Base-by-base conservation (phyloP, 2,888 invertebrate species). In the Euspilapteryx auroguttella region DNA sequence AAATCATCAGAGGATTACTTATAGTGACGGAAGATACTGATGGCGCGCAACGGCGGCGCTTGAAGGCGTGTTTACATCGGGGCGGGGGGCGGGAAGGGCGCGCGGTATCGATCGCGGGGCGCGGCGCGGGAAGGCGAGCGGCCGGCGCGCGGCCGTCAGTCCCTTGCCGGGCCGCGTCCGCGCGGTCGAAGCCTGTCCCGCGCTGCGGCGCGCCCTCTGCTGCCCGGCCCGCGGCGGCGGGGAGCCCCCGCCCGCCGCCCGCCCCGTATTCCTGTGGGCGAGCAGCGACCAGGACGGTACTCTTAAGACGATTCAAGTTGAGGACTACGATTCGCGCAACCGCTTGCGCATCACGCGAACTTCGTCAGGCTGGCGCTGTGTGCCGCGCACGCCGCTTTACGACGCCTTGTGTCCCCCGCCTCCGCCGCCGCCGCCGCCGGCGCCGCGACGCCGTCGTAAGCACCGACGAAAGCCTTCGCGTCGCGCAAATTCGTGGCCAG, bases 241-340 rank as follows among this genome's bases (percentile, higher is more conserved):
- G 68, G 66, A 65, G 65, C 68, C 28, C 26, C 24, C 68, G 61
- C 69, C 64, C 64, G 65, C 68, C 65, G 59, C 56, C 57, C 61
- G 63, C 59, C 52, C 57, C 40, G 86, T 91, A 39, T 91, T 91
- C 63, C 79, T 91, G 41, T 91, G 90, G 89, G 87, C 87, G 36
- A 85, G 86, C 52, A 87, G 88, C 58, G 79, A 82, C 37, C 82
- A 82, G 44, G 86, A 89, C 63, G 86, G 87, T 37, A 81, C 82
- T 54, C 89, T 91, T 59, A 84, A 88, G 52, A 87, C 88, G 63
- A 89, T 91, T 44, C 83, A 85, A 61, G 89, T 89, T 71, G 91
- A 91, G 64, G 90, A 91, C 58, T 90, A 90, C 79, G 90, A 91
- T 75, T 83, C 86, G 56, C 78, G 88, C 33, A 91, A 91, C 68